Base-by-base conservation (phyloP, 2,888 invertebrate genomes). In the Atethmia centrago region DNA sequence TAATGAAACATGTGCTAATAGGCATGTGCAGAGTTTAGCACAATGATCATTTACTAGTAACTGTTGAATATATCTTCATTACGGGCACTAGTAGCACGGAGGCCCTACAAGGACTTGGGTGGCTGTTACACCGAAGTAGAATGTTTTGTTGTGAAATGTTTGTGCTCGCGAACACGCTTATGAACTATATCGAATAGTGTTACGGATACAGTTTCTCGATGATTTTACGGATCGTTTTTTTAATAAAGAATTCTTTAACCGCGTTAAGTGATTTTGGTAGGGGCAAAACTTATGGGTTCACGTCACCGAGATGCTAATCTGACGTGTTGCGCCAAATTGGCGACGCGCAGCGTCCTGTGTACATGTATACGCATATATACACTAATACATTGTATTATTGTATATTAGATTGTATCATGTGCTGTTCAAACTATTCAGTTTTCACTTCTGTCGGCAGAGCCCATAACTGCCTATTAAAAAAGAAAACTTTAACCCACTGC, bases 51-150 rank as follows among this genome's bases (percentile, higher is more conserved):
- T 86, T 80, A 84, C 74, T 72, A 53, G 77, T 73, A 71, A 81
- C 80, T 77, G 74, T 75, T 79, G 77, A 85, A 87, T 87, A 87
- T 87, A 87, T 87, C 86, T 87, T 87, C 85, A 87, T 87, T 87
- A 86, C 77, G 61, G 74, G 67, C 16, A 63, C 79, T 85, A 83
- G 87, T 76, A 72, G 80, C 67, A 61, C 73, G 56, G 55, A 79
- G 73, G 78, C 67, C 75, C 68, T 76, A 78, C 78, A 61, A 85
- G 84, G 85, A 86, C 77, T 79, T 66, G 84, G 83, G 70, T 72
- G 75, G 31, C 81, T 78, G 47, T 93, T 75, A 92, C 92, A 94
- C 92, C 88, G 92, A 73, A 65, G 74, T n/a, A 87, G 21, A 59
- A 59, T 25, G 9, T n/a, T 31, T 55, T 62, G 12, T 62, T 64